Evolutionary conservation across 1,140 invertebrate species (phyloP), one percentile per base, ranked within the genome.

Genomic region (Eumaeus atala): DNA sequence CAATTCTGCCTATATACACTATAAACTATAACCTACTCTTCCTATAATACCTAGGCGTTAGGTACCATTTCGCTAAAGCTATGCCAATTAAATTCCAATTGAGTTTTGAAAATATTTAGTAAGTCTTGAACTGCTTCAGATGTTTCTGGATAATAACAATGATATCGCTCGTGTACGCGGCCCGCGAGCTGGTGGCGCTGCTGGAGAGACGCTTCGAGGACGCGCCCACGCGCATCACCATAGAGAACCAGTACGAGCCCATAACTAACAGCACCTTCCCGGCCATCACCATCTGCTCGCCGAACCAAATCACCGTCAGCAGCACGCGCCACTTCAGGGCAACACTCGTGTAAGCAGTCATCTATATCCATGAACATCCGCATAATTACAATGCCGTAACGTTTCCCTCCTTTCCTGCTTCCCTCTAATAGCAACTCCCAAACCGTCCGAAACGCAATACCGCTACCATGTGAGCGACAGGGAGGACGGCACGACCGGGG

Each of bases 161-260:
- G 52, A 16, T 70, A 10, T 5, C 59, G 5, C 53, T 61, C 0
- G 18, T 70, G 0, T 54, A 6, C 2, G 14, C 70, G 6, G 70
- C 80, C 1, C 65, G 17, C 18, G 3, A 55, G 2, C 49, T 84
- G 6, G 67, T 70, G 1, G 49, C 21, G 11, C 53, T 73, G 4
- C 60, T 85, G 10, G 65, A 81, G 56, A 28, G 33, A 0, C 77
- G 82, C 5, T 85, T 83, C 57, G 40, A 14, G 4, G 74, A 77
- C 48, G 77, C 72, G 67, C 82, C 82, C 4, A 82, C 82, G 9
- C 67, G 73, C 12, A 74, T 84, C 17, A 70, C 74, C 6, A 80
- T 85, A n/a, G 79, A 83, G 54, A 80, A 75, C 54, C 78, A 80
- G 59, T 77, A 74, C 53, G 74, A 72, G 33, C 49, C 69, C 0